These are phyloP conservation scores for Numida meleagris DNA, from an alignment of 2,113 vertebrate species.

Conservation along the genomic window DNA sequence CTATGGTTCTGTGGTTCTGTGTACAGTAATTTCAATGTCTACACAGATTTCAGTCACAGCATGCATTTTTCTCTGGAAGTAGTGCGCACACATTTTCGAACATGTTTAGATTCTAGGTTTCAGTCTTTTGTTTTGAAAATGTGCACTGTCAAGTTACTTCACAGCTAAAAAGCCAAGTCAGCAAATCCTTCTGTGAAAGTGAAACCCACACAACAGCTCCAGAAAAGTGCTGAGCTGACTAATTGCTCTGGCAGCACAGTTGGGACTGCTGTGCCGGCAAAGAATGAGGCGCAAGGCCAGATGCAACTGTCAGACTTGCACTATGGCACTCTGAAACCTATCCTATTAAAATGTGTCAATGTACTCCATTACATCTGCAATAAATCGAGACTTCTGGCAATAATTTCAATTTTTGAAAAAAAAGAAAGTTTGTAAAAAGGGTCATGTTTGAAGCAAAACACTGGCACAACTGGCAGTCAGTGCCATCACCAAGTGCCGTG, in stretches of 20 bases:
- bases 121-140: not conserved
- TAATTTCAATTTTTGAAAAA: accelerated
- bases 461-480: not conserved
- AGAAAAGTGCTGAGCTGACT: not conserved
- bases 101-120: not conserved
- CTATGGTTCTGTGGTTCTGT: not conserved
- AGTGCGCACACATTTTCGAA: not conserved
- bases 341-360: not conserved
- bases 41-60: not conserved
- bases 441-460: not conserved
- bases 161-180: not conserved
- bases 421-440: not conserved
- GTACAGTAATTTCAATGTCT: not conserved
- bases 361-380: not conserved
- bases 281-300: not conserved
- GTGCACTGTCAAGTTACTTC: not conserved
- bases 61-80: not conserved
- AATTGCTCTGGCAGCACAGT: not conserved
- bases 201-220: not conserved
- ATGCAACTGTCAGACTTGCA: not conserved
- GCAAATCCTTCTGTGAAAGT: not conserved
- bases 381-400: not conserved
- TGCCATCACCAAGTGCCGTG: not conserved
- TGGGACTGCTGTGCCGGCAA: not conserved
- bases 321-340: not conserved